Conservation (phyloP, 2,113 vertebrate species). For the Thamnaconus septentrionalis region DNA sequence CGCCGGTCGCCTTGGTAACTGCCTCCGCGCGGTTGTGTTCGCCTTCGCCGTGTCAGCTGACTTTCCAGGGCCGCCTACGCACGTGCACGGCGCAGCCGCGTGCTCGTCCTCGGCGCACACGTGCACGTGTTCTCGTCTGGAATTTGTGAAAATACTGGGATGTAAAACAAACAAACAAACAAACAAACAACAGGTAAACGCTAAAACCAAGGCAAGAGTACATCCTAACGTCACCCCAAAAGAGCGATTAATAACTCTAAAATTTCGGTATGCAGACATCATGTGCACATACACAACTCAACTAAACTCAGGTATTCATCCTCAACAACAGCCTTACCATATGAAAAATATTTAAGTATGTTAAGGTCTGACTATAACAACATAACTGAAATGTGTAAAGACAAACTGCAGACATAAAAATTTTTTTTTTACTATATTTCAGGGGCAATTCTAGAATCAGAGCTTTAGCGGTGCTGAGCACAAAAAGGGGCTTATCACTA, state of each 20-base stretch:
- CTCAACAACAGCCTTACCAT: background rate
- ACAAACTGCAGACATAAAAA: no score
- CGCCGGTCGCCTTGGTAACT: conserved; percentile 69
- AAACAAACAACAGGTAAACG: background rate
- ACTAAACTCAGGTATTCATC: no score
- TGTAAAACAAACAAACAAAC: background rate
- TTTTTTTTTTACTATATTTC: no score
- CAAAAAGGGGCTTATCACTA: no score
- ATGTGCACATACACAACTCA: no score
- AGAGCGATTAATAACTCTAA: background rate
- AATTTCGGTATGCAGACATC: background rate
- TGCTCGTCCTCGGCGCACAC: conserved; percentile 11
- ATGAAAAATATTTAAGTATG: background rate
- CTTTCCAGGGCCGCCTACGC: background rate
- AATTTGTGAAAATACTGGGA: background rate
- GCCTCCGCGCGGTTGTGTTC: conserved; percentile 63
- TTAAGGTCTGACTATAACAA: no score
- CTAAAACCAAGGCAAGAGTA: background rate
- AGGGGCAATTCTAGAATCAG: no score
- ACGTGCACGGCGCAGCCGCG: conserved; percentile 24
- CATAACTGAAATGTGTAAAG: no score
- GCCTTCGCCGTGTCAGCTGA: conserved; percentile 59
- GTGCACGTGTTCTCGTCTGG: background rate
- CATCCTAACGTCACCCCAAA: background rate
- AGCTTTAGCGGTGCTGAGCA: no score